These are phyloP conservation scores for Caiman crocodilus DNA, from an alignment of 2,797 vertebrate species.

Conservation along the genomic window DNA sequence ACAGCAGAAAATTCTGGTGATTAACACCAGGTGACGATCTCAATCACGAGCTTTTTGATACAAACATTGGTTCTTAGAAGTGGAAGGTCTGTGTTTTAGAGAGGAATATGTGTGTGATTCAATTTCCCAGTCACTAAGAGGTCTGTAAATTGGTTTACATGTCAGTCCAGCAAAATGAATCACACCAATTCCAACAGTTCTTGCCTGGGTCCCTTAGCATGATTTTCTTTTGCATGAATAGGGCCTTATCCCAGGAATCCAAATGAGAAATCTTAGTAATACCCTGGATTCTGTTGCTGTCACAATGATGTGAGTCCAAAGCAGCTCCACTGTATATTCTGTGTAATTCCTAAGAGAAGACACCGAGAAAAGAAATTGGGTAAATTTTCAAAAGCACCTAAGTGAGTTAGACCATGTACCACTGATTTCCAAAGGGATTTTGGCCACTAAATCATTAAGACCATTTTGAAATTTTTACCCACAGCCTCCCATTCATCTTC, in stretches of 20 bases:
- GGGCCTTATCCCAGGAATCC: not conserved
- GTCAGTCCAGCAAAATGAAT: not conserved
- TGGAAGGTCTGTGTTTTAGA: not conserved
- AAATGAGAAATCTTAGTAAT: not conserved
- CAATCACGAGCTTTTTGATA: not conserved
- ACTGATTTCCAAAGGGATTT: not conserved
- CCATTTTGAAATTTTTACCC: not conserved
- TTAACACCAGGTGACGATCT: not conserved
- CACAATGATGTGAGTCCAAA: not conserved
- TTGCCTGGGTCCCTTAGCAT: accelerated
- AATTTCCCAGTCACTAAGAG: not conserved
- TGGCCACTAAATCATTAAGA: not conserved
- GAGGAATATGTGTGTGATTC: not conserved
- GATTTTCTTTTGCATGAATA: not conserved
- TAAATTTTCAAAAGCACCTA: not conserved
- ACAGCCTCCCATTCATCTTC: not conserved
- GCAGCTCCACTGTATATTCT: not conserved
- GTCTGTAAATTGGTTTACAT: not conserved
- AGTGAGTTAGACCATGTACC: not conserved
- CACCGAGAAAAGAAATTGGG: not conserved
- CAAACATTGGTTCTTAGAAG: not conserved
- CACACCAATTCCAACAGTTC: not conserved
- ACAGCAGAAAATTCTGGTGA: not conserved
- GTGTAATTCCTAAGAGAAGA: not conserved
- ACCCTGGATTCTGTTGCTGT: not conserved